Evolutionary conservation across 1,140 invertebrate species (phyloP), one percentile per base, ranked within the genome.

Genomic region (Bombus pyrosoma): DNA sequence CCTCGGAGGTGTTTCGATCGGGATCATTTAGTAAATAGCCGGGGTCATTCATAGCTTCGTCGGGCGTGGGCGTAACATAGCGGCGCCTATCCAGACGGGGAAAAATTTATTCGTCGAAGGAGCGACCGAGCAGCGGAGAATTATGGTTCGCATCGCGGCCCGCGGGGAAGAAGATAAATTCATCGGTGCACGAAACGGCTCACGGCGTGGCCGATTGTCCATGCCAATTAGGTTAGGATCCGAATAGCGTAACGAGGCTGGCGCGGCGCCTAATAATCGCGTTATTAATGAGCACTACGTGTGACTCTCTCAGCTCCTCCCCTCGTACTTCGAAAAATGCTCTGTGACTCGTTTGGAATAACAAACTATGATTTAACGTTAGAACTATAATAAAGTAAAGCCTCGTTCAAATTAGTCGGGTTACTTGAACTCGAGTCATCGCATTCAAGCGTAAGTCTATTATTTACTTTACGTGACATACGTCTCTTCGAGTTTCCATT

Each of bases 151-250:
- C 85, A 85, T 87, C 78, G 80, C 74, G 86, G 69, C 39, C 74
- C 83, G 84, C 85, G 75, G 86, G 87, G 90, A 92, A 89, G 86
- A 87, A 87, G 89, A 91, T 92, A 92, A 92, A 93, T 93, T 91
- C 86, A 93, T 92, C 85, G 90, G 86, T 76, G 91, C 78, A 87
- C 86, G 89, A 87, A 92, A 90, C 85, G 89, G 85, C 89, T 89
- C 90, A 90, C 81, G 87, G 87, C 87, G 83, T 82, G 78, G 89
- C 87, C 91, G 91, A 93, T 93, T 92, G 92, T 92, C 89, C 91
- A 93, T 92, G 91, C 90, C 91, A 93, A 93, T 93, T 93, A 91
- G 90, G 87, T 92, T 92, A 91, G 83, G 87, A 92, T 91, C 87
- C 76, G 91, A 92, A 91, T 91, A 91, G 91, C 91, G 91, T 92